phyloP scores from a whole-genome alignment of 1,140 invertebrate genomes.

The Atta colombica region DNA sequence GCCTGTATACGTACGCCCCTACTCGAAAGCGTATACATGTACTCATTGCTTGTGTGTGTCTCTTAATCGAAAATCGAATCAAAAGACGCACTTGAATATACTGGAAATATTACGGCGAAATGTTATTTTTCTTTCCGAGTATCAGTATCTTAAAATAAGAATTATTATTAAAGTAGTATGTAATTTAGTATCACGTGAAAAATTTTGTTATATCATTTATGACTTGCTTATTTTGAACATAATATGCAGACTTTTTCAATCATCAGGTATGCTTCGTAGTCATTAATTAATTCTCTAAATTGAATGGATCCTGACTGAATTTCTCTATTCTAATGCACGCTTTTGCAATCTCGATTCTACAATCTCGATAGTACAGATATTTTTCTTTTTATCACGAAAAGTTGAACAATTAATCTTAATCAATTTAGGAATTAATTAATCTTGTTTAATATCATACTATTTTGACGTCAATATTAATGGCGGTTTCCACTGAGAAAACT shows the following conservation, averaged over 20 bases:
- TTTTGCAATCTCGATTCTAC: not conserved
- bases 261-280: not conserved
- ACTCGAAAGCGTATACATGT: not conserved
- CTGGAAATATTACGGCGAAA: not conserved
- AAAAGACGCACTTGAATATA: not conserved
- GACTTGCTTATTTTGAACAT: conserved; percentile 7
- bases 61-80: conserved; percentile 15
- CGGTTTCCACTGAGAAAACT: too few species aligned
- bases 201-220: not conserved
- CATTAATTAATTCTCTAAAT: conserved; percentile 14
- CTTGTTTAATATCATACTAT: not conserved
- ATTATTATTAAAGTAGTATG: not conserved
- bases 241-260: not conserved
- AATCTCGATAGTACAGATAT: not conserved
- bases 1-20: not conserved
- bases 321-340: not conserved
- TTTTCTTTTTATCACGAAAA: not conserved
- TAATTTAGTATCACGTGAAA: not conserved
- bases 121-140: not conserved
- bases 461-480: not conserved
- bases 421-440: conserved; percentile 2
- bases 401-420: conserved; percentile 10
- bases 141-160: not conserved
- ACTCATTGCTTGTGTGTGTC: not conserved
- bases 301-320: not conserved